Percentiles rank a stretch among this genome's conserved stretches.
These are phyloP conservation scores for Pao palembangensis DNA, from an alignment of 2,113 vertebrate genomes.

Conservation along the genomic window DNA sequence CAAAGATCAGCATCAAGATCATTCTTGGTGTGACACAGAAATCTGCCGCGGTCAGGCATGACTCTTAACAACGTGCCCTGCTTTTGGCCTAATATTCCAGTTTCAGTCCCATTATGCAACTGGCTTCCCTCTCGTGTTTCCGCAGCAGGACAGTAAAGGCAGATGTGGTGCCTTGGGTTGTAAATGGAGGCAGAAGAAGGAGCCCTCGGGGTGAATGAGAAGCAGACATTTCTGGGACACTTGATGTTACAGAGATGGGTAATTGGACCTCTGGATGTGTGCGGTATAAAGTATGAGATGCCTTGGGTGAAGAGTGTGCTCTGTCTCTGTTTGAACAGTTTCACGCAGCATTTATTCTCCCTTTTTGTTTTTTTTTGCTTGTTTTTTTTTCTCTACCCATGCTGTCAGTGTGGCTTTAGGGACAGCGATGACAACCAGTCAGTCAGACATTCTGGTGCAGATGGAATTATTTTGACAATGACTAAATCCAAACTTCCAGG, in stretches of 20 bases:
- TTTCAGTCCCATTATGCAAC: constrained; percentile 14
- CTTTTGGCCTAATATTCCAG: constrained; percentile 22
- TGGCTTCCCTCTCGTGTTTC: constrained; percentile 4
- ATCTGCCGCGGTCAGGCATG: constrained; percentile 4
- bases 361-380: constrained; percentile 4
- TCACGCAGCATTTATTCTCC: constrained; percentile 28
- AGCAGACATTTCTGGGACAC: constrained; percentile 63
- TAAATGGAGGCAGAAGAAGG: constrained; percentile 30
- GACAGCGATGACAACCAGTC: not conserved
- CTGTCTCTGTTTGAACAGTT: constrained; percentile 35
- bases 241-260: constrained; percentile 52
- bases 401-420: not conserved
- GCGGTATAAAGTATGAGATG: constrained; percentile 37
- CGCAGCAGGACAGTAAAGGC: constrained; percentile 9
- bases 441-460: not conserved
- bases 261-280: constrained; percentile 51
- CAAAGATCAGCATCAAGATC: constrained; percentile 44
- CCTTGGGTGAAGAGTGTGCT: constrained; percentile 30
- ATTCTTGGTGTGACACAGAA: constrained; percentile 43
- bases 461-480: constrained; percentile 2
- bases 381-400: not conserved
- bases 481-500: not conserved
- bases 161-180: constrained; percentile 43
- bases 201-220: constrained; percentile 38
- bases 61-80: constrained; percentile 6